phyloP scores from a whole-genome alignment of 2,888 invertebrate species.

The Timema podura region DNA sequence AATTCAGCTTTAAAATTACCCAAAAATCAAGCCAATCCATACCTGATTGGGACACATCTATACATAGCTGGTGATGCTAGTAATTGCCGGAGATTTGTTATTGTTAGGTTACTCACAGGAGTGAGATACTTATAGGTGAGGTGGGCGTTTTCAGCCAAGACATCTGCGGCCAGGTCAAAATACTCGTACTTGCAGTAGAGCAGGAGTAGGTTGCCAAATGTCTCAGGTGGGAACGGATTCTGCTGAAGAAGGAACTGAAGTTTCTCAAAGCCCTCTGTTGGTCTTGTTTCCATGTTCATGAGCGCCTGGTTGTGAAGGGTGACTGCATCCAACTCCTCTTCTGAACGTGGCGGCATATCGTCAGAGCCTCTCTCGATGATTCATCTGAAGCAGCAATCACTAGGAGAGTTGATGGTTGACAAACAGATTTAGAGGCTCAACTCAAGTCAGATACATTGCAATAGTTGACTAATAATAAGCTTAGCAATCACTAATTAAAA shows the following conservation, averaged over 20 bases:
- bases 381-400: slow-evolving; percentile 52
- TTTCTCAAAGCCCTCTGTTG: slow-evolving; percentile 92
- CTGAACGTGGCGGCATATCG: slow-evolving; percentile 91
- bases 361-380: slow-evolving; percentile 79
- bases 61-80: no score
- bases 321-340: slow-evolving; percentile 96
- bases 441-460: no score
- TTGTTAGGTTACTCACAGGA: slow-evolving; percentile 54
- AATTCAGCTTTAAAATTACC: no score
- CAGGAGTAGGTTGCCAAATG: slow-evolving; percentile 91
- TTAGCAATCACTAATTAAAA: no score
- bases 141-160: slow-evolving; percentile 94
- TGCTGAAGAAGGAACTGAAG: slow-evolving; percentile 91
- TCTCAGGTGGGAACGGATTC: slow-evolving; percentile 95
- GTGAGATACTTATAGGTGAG: slow-evolving; percentile 93
- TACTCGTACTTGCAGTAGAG: slow-evolving; percentile 97
- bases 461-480: no score
- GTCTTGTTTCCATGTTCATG: slow-evolving; percentile 80
- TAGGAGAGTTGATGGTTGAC: no score
- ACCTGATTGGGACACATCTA: no score
- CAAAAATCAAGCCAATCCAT: no score
- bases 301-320: slow-evolving; percentile 96
- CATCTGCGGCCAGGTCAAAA: slow-evolving; percentile 95
- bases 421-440: no score
- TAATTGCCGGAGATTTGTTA: no score